Conservation (phyloP, 2,797 vertebrate species). For the Chelonia mydas region DNA sequence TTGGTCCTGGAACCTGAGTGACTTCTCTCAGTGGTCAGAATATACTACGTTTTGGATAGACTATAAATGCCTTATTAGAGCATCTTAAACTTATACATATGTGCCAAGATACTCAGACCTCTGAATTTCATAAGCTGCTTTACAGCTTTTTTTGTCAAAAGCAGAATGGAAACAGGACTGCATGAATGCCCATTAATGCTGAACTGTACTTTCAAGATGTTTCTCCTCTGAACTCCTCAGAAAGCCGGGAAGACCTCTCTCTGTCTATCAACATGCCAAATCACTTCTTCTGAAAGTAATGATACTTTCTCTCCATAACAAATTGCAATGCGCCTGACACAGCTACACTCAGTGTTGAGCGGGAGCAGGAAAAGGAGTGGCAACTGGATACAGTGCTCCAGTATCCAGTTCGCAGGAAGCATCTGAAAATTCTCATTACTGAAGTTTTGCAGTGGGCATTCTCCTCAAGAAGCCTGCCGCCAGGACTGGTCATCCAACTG, state of each 20-base stretch:
- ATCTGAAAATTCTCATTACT: background rate
- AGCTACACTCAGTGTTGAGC: background rate
- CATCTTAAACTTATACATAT: conserved; percentile 9
- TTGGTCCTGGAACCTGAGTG: background rate
- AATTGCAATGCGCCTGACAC: background rate
- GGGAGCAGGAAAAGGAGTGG: background rate
- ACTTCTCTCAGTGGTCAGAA: background rate
- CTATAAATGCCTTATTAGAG: background rate
- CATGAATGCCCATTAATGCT: background rate
- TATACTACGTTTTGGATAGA: background rate
- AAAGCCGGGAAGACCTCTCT: background rate
- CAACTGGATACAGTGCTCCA: background rate
- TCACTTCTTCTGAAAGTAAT: conserved; percentile 9
- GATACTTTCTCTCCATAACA: background rate
- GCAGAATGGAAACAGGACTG: conserved; percentile 33
- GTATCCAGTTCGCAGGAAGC: background rate
- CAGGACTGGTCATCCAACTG: background rate
- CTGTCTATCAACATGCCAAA: background rate
- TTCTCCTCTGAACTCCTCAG: background rate
- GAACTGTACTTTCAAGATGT: background rate
- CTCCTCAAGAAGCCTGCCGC: background rate
- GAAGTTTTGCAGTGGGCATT: background rate
- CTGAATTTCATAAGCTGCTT: conserved; percentile 17
- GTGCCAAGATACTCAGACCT: background rate
- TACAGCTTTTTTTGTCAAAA: conserved; percentile 44